phyloP scores from a whole-genome alignment of 2,888 invertebrate genomes.

The Ellobium chinense region DNA sequence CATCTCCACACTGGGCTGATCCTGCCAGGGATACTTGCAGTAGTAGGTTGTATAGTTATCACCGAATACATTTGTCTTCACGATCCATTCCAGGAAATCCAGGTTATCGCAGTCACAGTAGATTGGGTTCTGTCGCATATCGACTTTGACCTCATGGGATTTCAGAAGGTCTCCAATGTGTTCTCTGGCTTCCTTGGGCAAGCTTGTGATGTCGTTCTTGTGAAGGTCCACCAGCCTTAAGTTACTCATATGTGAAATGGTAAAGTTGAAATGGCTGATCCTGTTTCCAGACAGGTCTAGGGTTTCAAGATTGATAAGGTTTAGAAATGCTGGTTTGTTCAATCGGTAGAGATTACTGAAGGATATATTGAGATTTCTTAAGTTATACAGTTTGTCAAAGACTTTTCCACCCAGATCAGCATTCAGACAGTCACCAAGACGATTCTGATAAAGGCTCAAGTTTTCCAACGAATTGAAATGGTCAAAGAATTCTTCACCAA shows the following conservation, averaged over 20 bases:
- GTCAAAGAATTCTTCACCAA: slow-evolving; percentile 33
- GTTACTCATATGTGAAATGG: slow-evolving; percentile 36
- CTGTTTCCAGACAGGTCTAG: slow-evolving; percentile 35
- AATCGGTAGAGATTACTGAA: slow-evolving; percentile 37
- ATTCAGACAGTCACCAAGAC: slow-evolving; percentile 23
- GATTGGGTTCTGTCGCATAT: slow-evolving; percentile 46
- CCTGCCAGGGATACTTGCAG: slow-evolving; percentile 27
- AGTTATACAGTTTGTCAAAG: slow-evolving; percentile 26
- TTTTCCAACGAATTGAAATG: slow-evolving; percentile 21
- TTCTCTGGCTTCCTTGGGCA: slow-evolving; percentile 15
- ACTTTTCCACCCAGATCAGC: slow-evolving; percentile 23
- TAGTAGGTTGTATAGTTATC: slow-evolving; percentile 20
- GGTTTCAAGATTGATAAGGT: slow-evolving; percentile 24
- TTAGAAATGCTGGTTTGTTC: not conserved
- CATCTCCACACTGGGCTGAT: not conserved
- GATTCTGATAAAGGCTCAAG: slow-evolving; percentile 39
- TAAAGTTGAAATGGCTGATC: slow-evolving; percentile 17
- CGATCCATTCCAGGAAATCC: slow-evolving; percentile 45
- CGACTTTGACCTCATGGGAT: slow-evolving; percentile 12
- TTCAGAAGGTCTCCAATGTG: slow-evolving; percentile 22
- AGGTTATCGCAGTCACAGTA: slow-evolving; percentile 46
- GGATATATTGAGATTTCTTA: slow-evolving; percentile 33
- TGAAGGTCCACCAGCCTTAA: slow-evolving; percentile 32
- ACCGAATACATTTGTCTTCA: slow-evolving; percentile 36
- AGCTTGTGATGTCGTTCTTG: slow-evolving; percentile 31